Evolutionary conservation across 2,888 invertebrate species (phyloP).

Genomic region (Omphaloscelis lunosa): DNA sequence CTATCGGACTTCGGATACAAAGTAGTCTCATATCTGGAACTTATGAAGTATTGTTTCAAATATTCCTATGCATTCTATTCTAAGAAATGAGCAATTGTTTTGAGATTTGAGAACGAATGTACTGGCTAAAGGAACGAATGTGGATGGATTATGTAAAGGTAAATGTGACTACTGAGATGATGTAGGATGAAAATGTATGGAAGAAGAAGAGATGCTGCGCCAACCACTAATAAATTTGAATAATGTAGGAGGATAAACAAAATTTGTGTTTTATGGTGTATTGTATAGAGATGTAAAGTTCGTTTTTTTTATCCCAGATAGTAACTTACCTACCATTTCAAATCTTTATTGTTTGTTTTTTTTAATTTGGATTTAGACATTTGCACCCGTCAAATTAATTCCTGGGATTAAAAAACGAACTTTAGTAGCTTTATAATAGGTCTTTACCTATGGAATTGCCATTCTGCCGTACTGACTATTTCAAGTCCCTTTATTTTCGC

Average conservation of each 20-base stretch:
- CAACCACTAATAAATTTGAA: neutral
- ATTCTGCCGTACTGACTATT: too few relatives aligned
- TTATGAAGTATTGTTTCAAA: neutral
- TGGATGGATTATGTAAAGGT: neutral
- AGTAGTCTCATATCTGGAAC: conserved; percentile 6
- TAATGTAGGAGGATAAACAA: neutral
- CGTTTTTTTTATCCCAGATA: too few relatives aligned
- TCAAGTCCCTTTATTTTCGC: too few relatives aligned
- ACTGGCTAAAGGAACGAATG: too few relatives aligned
- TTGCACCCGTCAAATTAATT: too few relatives aligned
- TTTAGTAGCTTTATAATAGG: too few relatives aligned
- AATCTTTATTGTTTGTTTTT: too few relatives aligned
- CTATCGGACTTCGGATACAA: neutral
- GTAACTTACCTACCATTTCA: too few relatives aligned
- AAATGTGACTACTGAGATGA: neutral
- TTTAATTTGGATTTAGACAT: too few relatives aligned
- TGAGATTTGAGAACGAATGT: neutral
- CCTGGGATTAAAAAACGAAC: too few relatives aligned
- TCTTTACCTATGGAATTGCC: too few relatives aligned
- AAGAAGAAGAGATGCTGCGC: neutral
- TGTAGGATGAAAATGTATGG: neutral
- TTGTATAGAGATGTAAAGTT: neutral
- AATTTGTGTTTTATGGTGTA: too few relatives aligned
- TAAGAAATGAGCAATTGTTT: neutral
- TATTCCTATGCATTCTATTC: neutral